Percentiles rank a stretch among this genome's conserved stretches.
Conservation (phyloP, 2,888 invertebrate genomes). For the Gastracanthus pulcherrimus region DNA sequence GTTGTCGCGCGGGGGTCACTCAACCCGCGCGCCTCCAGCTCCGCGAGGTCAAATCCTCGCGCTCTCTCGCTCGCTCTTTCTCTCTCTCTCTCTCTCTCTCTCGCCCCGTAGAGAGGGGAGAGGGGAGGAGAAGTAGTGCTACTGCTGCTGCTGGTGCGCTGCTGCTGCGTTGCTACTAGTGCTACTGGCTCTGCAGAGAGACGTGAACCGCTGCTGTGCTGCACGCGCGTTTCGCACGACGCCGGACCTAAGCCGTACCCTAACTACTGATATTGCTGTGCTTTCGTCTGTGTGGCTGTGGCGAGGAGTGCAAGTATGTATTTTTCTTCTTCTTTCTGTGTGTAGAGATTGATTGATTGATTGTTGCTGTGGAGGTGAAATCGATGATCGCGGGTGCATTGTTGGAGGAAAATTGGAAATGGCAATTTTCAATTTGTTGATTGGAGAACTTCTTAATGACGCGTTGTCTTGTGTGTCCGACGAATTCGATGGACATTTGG, state of each 20-base stretch:
- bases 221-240: background rate
- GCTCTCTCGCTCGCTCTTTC: conserved; percentile 60
- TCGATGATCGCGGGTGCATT: too few relatives aligned
- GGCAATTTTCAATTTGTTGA: too few relatives aligned
- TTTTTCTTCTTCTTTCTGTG: too few relatives aligned
- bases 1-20: conserved; percentile 75
- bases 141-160: background rate
- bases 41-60: conserved; percentile 72
- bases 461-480: too few relatives aligned
- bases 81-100: too few relatives aligned
- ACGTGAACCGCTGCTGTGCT: background rate
- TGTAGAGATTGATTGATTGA: too few relatives aligned
- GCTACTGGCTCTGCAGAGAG: conserved; percentile 1
- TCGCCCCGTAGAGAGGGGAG: conserved; percentile 9
- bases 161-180: conserved; percentile 6
- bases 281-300: too few relatives aligned
- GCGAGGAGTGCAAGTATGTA: too few relatives aligned
- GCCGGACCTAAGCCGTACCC: background rate
- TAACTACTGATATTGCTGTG: background rate
- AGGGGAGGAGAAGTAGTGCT: background rate
- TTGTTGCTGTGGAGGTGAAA: too few relatives aligned
- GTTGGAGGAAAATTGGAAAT: too few relatives aligned
- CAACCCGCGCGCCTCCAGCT: conserved; percentile 71
- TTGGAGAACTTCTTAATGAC: too few relatives aligned
- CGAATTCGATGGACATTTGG: too few relatives aligned